phyloP scores from a whole-genome alignment of 2,888 invertebrate genomes.

The Drosophila paucipuncta region DNA sequence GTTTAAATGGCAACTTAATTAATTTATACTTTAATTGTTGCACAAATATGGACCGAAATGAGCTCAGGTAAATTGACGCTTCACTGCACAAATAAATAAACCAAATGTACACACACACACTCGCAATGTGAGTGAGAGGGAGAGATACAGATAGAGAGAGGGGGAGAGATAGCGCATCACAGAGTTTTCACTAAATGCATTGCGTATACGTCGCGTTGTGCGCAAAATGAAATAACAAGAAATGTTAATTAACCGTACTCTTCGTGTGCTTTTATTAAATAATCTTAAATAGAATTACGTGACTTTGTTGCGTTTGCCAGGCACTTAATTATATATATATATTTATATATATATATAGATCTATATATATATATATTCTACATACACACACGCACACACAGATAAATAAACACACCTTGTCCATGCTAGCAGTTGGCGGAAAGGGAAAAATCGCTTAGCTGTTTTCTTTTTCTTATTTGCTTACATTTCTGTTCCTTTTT shows the following conservation, averaged over 20 bases:
- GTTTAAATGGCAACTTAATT: slow-evolving; percentile 39
- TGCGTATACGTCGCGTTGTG: slow-evolving; percentile 55
- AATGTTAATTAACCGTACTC: slow-evolving; percentile 64
- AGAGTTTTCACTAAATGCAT: slow-evolving; percentile 17
- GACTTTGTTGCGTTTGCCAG: slow-evolving; percentile 67
- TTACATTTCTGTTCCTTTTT: slow-evolving; percentile 61
- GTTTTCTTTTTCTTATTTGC: slow-evolving; percentile 68
- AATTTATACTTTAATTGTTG: slow-evolving; percentile 33
- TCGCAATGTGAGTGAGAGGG: background rate
- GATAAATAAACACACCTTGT: slow-evolving; percentile 40
- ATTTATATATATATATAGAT: slow-evolving; percentile 1
- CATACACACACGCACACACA: background rate
- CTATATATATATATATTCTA: slow-evolving; percentile 33
- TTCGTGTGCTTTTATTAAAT: slow-evolving; percentile 64
- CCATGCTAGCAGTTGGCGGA: slow-evolving; percentile 18
- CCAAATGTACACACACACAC: slow-evolving; percentile 11
- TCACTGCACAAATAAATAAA: slow-evolving; percentile 37
- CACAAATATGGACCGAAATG: slow-evolving; percentile 25
- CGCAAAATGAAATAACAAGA: slow-evolving; percentile 39
- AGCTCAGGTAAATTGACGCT: slow-evolving; percentile 40
- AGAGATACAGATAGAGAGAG: background rate
- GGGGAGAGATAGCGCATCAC: background rate
- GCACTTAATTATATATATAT: slow-evolving; percentile 62
- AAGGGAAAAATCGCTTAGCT: slow-evolving; percentile 57
- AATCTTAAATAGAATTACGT: slow-evolving; percentile 76